These are phyloP conservation scores for Otocyon megalotis DNA, from an alignment of 2,113 vertebrate genomes.

Conservation along the genomic window DNA sequence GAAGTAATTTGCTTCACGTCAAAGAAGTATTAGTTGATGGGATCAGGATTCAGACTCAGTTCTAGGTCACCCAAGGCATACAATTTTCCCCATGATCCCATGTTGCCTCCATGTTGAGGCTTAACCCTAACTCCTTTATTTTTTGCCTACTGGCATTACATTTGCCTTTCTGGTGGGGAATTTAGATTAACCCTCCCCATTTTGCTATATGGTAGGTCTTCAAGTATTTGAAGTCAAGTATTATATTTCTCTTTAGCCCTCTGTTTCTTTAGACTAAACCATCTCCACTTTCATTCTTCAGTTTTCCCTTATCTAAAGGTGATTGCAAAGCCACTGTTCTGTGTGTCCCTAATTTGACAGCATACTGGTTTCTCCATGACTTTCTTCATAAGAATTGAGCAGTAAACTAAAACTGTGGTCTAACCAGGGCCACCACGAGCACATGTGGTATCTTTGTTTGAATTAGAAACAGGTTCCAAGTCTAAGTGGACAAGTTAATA, in stretches of 20 bases:
- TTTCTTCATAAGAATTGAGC: constrained; percentile 4
- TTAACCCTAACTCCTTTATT: neutral
- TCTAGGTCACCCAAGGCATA: neutral
- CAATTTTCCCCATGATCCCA: neutral
- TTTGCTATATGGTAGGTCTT: neutral
- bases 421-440: neutral
- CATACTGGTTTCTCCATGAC: neutral
- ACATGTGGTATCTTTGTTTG: neutral
- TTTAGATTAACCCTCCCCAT: neutral
- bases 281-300: neutral
- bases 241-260: neutral
- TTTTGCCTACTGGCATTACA: neutral
- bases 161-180: neutral
- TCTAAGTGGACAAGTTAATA: neutral
- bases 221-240: neutral
- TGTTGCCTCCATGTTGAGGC: neutral
- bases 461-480: neutral
- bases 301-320: neutral
- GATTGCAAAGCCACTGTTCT: neutral
- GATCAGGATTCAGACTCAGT: neutral
- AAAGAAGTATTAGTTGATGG: neutral
- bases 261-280: neutral
- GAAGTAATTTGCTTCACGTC: neutral
- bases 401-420: neutral
- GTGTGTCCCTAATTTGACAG: neutral